phyloP scores from a whole-genome alignment of 1,140 invertebrate genomes.

The Lasioglossum albipes region DNA sequence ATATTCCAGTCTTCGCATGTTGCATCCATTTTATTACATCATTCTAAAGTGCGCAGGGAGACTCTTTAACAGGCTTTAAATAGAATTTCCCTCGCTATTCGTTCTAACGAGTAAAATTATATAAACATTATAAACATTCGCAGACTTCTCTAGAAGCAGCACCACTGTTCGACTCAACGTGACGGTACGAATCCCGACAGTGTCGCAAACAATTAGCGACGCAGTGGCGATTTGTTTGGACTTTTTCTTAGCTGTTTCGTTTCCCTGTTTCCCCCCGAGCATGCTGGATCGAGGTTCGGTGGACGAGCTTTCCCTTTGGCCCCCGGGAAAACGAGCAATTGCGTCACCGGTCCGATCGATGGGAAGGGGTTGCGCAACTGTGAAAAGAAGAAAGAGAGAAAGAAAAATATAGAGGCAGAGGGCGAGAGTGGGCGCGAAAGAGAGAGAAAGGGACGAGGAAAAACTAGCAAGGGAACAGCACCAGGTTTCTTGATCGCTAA shows the following conservation, averaged over 20 bases:
- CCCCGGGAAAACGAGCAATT: not conserved
- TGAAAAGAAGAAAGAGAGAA: no score
- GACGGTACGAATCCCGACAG: conserved; percentile 3
- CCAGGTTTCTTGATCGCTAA: not conserved
- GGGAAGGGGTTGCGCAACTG: not conserved
- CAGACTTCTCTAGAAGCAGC: no score
- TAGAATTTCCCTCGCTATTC: no score
- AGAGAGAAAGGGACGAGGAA: not conserved
- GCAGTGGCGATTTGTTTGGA: conserved; percentile 20
- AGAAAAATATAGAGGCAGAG: not conserved
- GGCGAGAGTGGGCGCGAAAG: no score
- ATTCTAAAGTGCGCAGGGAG: no score
- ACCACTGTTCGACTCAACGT: no score
- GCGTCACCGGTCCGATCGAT: not conserved
- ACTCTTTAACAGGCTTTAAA: no score
- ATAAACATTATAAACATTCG: no score
- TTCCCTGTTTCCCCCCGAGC: not conserved
- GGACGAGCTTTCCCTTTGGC: not conserved
- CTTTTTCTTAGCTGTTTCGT: conserved; percentile 12
- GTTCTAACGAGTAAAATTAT: no score
- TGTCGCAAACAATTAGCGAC: conserved; percentile 53
- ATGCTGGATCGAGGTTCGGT: not conserved
- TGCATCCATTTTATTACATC: no score
- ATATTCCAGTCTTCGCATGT: no score
- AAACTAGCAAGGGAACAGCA: not conserved